These are phyloP conservation scores for Cerceris rybyensis DNA, from an alignment of 2,888 invertebrate genomes.

Conservation along the genomic window DNA sequence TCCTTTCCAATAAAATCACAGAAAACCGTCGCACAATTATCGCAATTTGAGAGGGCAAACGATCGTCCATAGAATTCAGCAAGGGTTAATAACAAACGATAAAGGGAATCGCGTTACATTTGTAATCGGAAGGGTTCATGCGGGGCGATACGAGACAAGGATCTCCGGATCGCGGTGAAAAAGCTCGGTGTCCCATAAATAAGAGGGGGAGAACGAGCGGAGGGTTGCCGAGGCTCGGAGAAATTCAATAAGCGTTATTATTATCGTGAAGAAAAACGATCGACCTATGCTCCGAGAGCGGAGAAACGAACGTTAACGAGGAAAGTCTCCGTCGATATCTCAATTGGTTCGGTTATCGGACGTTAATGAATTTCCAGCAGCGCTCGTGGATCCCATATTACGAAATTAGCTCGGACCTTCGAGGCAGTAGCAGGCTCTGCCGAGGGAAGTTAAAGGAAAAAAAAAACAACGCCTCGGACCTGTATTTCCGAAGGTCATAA, in stretches of 20 bases:
- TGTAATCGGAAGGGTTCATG: conserved; percentile 2
- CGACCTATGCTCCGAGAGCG: conserved; percentile 46
- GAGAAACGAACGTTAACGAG: conserved; percentile 45
- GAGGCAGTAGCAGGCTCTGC: conserved; percentile 50
- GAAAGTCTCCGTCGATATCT: conserved; percentile 65
- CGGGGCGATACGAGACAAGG: background rate
- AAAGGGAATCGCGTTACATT: conserved; percentile 8
- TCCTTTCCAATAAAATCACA: too few relatives aligned
- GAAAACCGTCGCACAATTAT: too few relatives aligned
- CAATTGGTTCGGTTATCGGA: conserved; percentile 72
- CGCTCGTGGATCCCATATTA: conserved; percentile 71
- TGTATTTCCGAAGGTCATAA: conserved; percentile 72
- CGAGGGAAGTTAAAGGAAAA: conserved; percentile 44
- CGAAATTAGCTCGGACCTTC: conserved; percentile 74
- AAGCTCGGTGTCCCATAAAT: conserved; percentile 52
- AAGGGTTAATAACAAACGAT: conserved; percentile 6
- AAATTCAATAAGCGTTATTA: conserved; percentile 65
- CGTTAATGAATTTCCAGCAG: conserved; percentile 76
- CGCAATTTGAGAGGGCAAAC: background rate
- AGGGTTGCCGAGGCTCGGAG: conserved; percentile 25
- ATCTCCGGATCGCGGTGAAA: background rate
- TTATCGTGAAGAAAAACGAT: conserved; percentile 64
- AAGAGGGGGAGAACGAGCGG: conserved; percentile 35
- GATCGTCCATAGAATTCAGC: background rate
- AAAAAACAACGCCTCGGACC: conserved; percentile 55